Base-by-base conservation (phyloP, 2,888 invertebrate species). In the Pardosa pseudoannulata region DNA sequence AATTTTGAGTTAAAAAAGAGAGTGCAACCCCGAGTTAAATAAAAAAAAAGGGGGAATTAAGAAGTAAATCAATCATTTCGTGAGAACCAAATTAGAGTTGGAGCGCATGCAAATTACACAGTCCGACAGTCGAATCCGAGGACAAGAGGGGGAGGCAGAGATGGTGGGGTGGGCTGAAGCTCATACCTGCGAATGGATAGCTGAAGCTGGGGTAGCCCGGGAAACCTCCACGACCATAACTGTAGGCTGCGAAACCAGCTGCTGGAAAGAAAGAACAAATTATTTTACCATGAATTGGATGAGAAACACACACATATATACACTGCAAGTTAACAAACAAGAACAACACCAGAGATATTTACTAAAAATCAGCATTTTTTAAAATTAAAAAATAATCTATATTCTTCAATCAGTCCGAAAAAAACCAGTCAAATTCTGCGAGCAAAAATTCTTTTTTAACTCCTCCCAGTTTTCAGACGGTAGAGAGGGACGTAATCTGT, bases 41-140 rank as follows among this genome's bases (percentile, higher is more conserved):
- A 36, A 36, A 36, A 56, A 23, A 56, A 23, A 23, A 19, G 23
- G 11, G 11, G 5, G 11, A 23, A 19, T 6, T 5, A 56, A 56
- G 23, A 11, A 56, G 11, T 23, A 23, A 56, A 19, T 56, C 2
- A 46, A 11, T 11, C 2, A 56, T 23, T 23, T 16, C 31, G 29
- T 9, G 11, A 9, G 65, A 13, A 5, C 3, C 19, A n/a, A 39
- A 68, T 95, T 94, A 95, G 94, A 95, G 94, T 94, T 94, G 95
- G 94, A 95, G 94, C 93, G 94, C 94, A 93, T 95, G 94, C 94
- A 94, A 93, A 92, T 94, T 94, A 89, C 92, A 92, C 67, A 87
- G 19, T 67, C 90, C 92, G 92, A 91, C 90, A 89, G 89, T 90
- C 89, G 89, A 88, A 88, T 85, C 85, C 83, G 83, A 78, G 29